Evolutionary conservation across 2,888 invertebrate species (phyloP), one percentile per base, ranked within the genome.

Genomic region (Eudasyphora cyanicolor): DNA sequence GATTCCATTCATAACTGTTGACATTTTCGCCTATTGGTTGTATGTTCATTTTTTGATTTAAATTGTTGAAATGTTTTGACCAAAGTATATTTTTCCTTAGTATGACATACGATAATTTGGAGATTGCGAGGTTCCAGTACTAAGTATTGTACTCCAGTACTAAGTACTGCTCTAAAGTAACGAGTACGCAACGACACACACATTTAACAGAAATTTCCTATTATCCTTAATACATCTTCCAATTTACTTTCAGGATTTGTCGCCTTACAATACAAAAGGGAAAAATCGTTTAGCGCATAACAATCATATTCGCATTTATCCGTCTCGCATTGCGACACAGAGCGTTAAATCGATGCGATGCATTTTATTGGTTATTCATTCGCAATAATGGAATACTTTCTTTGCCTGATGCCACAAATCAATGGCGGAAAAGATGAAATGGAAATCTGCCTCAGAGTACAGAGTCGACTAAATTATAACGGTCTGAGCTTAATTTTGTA

Each of bases 311-410:
- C n/a, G n/a, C n/a, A n/a, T 57, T 57, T 57, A 57, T 57, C 21
- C 19, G 54, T 21, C 24, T 27, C 57, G 27, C 57, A 27, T 27
- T 27, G 57, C 21, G 54, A 54, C 54, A 21, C 54, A 54, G 8
- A 27, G 14, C n/a, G 14, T 27, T 27, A 57, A 27, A 57, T 21
- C 57, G 57, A 24, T 10, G 57, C n/a, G 24, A 10, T 57, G 57
- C 57, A 57, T 57, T 57, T 57, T 57, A 57, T 57, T 57, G 14
- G 57, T 57, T 57, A 57, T 57, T 57, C 17, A 57, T 57, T 57
- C 17, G 27, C 57, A 57, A 57, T 27, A 57, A 57, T 57, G 57
- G 57, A 27, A 57, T 57, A 57, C 14, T 57, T 27, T 27, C 14
- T 57, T 27, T 27, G 57, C 27, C 27, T 57, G 27, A 57, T 57